Percentiles rank a stretch among this genome's conserved stretches.
phyloP scores from a whole-genome alignment of 2,888 invertebrate species.

The Blastobasis lacticolella region DNA sequence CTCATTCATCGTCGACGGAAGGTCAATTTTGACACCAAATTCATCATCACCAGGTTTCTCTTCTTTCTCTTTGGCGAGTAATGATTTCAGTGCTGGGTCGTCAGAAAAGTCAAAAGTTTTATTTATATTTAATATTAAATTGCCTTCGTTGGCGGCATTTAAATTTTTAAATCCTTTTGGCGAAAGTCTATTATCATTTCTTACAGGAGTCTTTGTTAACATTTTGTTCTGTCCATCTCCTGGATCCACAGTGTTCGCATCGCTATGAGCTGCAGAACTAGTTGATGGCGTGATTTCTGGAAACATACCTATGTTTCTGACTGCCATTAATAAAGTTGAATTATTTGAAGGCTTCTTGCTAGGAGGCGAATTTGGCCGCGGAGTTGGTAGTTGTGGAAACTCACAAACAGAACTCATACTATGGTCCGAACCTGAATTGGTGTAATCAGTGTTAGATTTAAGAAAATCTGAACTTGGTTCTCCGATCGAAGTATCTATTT shows the following conservation, averaged over 20 bases:
- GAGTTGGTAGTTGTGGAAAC: not conserved
- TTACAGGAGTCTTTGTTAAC: not conserved
- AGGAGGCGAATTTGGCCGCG: not conserved
- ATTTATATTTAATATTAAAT: too few species aligned
- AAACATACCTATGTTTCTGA: slow-evolving; percentile 31
- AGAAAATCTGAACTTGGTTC: slow-evolving; percentile 32
- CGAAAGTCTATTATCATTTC: not conserved
- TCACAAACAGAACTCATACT: not conserved
- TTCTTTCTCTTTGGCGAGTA: slow-evolving; percentile 24
- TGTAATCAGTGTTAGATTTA: slow-evolving; percentile 23
- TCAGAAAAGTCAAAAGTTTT: slow-evolving; percentile 34
- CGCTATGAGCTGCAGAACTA: slow-evolving; percentile 18
- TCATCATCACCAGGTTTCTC: slow-evolving; percentile 20
- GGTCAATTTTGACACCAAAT: too few species aligned
- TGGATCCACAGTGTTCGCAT: slow-evolving; percentile 19
- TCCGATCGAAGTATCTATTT: slow-evolving; percentile 25
- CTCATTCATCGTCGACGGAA: slow-evolving; percentile 27
- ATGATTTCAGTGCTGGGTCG: slow-evolving; percentile 29
- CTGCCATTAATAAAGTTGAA: slow-evolving; percentile 23
- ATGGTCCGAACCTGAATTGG: slow-evolving; percentile 17
- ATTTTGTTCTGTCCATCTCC: slow-evolving; percentile 5
- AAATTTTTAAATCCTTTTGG: slow-evolving; percentile 12
- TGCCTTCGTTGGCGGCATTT: too few species aligned
- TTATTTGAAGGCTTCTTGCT: slow-evolving; percentile 3
- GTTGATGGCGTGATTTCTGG: slow-evolving; percentile 24